Percentiles rank a stretch among this genome's conserved stretches.
phyloP scores from a whole-genome alignment of 2,797 vertebrate species.

The Varecia variegata region DNA sequence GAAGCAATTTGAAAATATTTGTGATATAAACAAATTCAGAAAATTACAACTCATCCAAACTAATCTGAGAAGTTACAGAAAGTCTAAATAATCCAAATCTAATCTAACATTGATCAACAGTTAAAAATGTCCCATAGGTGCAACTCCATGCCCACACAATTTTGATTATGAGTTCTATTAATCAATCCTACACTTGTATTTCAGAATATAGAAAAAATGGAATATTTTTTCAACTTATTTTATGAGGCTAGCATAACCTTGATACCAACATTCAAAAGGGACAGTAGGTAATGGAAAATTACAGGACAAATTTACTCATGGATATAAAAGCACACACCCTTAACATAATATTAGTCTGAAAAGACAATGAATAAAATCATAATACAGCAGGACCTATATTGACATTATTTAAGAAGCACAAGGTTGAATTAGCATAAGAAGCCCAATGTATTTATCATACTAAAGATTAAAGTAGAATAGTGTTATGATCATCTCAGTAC shows the following conservation, averaged over 20 bases:
- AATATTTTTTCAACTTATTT: background rate
- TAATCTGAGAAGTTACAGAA: background rate
- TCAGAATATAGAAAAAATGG: background rate
- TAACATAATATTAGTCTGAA: background rate
- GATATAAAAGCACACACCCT: background rate
- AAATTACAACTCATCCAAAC: background rate
- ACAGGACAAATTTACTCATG: background rate
- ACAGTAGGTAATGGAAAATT: background rate
- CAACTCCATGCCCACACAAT: background rate
- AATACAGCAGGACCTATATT: background rate
- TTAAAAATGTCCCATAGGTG: background rate
- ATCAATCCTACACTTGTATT: background rate
- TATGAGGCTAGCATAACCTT: background rate
- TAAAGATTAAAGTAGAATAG: background rate
- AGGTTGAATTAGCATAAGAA: background rate
- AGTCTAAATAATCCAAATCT: background rate
- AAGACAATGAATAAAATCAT: background rate
- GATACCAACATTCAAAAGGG: background rate
- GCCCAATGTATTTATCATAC: background rate
- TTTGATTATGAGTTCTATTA: background rate
- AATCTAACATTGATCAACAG: background rate
- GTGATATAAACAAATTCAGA: background rate
- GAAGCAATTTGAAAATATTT: background rate
- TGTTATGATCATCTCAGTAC: background rate
- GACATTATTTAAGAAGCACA: background rate